Evolutionary conservation across 2,797 vertebrate species (phyloP).

Genomic region (Bradypodion pumilum): DNA sequence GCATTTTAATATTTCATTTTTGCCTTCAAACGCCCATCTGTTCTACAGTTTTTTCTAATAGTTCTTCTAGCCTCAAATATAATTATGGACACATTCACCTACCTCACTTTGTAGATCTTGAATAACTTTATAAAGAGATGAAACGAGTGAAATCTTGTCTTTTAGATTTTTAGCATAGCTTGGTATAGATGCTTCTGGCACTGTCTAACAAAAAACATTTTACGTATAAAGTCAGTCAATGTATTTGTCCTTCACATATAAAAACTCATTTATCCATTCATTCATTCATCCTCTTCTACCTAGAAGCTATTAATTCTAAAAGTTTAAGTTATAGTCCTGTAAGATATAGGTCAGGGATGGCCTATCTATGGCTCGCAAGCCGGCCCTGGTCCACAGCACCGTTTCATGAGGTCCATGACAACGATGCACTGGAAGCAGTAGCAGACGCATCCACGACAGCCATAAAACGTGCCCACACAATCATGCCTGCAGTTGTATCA

Average conservation of each 20-base stretch:
- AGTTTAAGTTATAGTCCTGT: not conserved
- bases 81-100: slow-evolving; percentile 62
- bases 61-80: not conserved
- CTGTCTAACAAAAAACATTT: slow-evolving; percentile 79
- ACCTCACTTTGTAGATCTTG: slow-evolving; percentile 96
- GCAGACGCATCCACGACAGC: too few species aligned
- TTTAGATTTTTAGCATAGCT: slow-evolving; percentile 89
- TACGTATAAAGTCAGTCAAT: slow-evolving; percentile 1
- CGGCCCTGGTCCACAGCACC: too few species aligned
- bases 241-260: not conserved
- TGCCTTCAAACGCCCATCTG: not conserved
- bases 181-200: slow-evolving; percentile 91
- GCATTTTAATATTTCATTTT: not conserved
- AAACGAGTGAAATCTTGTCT: slow-evolving; percentile 89
- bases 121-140: slow-evolving; percentile 95
- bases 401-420: too few species aligned
- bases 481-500: too few species aligned
- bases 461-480: too few species aligned
- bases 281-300: too few species aligned
- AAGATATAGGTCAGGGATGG: too few species aligned
- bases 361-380: too few species aligned
- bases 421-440: too few species aligned
- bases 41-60: not conserved
- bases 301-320: not conserved
- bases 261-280: not conserved